phyloP scores from a whole-genome alignment of 2,113 vertebrate genomes.

The Bostrychus sinensis region DNA sequence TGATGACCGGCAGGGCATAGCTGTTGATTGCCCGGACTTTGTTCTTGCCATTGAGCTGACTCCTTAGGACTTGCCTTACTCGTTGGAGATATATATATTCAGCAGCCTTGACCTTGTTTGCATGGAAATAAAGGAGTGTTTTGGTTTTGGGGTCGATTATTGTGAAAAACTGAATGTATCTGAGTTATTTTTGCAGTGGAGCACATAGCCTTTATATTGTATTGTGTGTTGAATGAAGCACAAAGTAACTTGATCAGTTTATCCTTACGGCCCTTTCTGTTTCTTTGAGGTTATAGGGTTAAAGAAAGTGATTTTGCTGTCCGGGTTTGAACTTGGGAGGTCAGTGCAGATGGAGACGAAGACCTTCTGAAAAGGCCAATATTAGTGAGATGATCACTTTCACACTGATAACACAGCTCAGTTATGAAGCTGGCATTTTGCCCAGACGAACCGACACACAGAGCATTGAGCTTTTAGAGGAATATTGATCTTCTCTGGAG shows the following conservation, averaged over 20 bases:
- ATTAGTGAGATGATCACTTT: slow-evolving; percentile 19
- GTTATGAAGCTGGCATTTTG: slow-evolving; percentile 33
- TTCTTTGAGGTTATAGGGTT: slow-evolving; percentile 43
- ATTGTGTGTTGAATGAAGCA: slow-evolving; percentile 32
- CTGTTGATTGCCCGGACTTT: too few species aligned
- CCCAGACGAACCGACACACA: slow-evolving; percentile 41
- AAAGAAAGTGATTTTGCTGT: slow-evolving; percentile 21
- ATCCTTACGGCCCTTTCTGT: slow-evolving; percentile 30
- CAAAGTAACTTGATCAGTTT: slow-evolving; percentile 37
- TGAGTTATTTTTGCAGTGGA: too few species aligned
- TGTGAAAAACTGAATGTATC: too few species aligned
- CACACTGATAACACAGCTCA: slow-evolving; percentile 16
- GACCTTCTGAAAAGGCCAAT: not conserved
- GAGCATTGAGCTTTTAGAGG: not conserved
- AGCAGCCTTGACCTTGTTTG: too few species aligned
- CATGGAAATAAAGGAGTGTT: too few species aligned
- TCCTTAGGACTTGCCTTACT: too few species aligned
- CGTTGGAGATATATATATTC: too few species aligned
- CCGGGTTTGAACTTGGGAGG: not conserved
- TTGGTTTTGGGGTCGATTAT: too few species aligned
- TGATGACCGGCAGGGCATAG: too few species aligned
- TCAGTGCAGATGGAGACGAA: not conserved
- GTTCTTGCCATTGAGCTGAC: too few species aligned
- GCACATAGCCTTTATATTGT: too few species aligned
- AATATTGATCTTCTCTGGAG: slow-evolving; percentile 1